These are phyloP conservation scores for Drosophila ochracea DNA, from an alignment of 2,888 invertebrate genomes.

Conservation along the genomic window DNA sequence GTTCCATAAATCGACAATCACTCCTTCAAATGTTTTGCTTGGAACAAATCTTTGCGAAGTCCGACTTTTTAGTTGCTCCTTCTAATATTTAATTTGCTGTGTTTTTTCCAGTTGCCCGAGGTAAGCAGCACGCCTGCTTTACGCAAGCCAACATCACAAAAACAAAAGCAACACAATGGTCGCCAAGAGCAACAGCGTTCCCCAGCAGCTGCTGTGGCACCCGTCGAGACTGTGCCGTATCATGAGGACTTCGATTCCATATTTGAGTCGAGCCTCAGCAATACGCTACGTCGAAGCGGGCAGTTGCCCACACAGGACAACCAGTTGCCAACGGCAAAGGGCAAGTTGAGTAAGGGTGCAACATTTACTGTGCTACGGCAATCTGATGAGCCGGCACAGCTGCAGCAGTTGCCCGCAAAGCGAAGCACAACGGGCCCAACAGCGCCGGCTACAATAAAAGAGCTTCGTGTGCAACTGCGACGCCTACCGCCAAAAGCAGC, in stretches of 20 bases:
- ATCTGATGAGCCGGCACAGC: not conserved
- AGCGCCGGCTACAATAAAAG: rapidly evolving
- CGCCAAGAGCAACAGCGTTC: too few species aligned
- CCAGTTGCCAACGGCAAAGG: not conserved
- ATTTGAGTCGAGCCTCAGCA: slow-evolving; percentile 1
- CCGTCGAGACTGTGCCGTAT: not conserved
- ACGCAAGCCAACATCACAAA: not conserved
- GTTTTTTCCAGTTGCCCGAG: slow-evolving; percentile 35
- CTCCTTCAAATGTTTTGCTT: not conserved
- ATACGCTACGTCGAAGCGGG: not conserved
- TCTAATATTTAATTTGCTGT: not conserved
- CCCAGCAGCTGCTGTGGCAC: not conserved
- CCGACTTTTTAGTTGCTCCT: not conserved
- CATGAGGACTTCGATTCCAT: slow-evolving; percentile 16
- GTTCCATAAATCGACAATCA: too few species aligned
- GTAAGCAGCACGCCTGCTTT: slow-evolving; percentile 39
- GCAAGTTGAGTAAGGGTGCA: not conserved
- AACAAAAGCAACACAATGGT: not conserved
- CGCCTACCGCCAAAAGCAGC: not conserved
- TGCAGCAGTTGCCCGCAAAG: not conserved
- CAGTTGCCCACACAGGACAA: not conserved
- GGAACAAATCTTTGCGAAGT: not conserved
- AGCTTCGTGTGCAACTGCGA: slow-evolving; percentile 3
- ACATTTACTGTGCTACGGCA: slow-evolving; percentile 1
- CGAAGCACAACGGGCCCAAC: not conserved